phyloP scores from a whole-genome alignment of 2,888 invertebrate species.

The Clanis bilineata region DNA sequence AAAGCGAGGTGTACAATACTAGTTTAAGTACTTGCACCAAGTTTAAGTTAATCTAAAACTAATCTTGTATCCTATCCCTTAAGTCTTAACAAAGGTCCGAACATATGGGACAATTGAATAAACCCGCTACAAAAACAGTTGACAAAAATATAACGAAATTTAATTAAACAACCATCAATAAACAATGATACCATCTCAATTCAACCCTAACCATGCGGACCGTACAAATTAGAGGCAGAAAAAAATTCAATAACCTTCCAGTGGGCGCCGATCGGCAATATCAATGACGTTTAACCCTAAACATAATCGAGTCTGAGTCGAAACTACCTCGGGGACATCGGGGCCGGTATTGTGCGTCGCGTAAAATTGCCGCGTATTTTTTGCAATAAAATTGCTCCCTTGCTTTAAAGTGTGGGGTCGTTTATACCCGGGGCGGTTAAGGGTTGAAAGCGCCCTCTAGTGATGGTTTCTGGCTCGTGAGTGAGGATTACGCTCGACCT shows the following conservation, averaged over 20 bases:
- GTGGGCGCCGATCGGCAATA: slow-evolving; percentile 73
- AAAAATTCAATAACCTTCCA: slow-evolving; percentile 74
- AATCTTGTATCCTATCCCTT: too few relatives aligned
- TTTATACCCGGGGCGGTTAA: slow-evolving; percentile 56
- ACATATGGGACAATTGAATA: background rate
- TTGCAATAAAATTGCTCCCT: slow-evolving; percentile 68
- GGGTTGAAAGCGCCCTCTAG: slow-evolving; percentile 50
- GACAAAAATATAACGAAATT: slow-evolving; percentile 39
- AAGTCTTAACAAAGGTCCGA: too few relatives aligned
- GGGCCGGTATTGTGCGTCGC: slow-evolving; percentile 63
- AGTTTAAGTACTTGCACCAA: too few relatives aligned
- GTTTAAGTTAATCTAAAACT: background rate
- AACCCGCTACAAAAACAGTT: slow-evolving; percentile 22
- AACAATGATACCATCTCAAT: slow-evolving; percentile 41
- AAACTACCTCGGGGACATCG: slow-evolving; percentile 79
- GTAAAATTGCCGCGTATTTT: slow-evolving; percentile 77
- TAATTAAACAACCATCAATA: slow-evolving; percentile 60
- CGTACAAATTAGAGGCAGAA: slow-evolving; percentile 72
- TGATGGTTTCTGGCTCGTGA: slow-evolving; percentile 52
- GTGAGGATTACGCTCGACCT: slow-evolving; percentile 43
- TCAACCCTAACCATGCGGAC: slow-evolving; percentile 61
- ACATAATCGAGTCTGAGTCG: slow-evolving; percentile 79
- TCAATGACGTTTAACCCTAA: slow-evolving; percentile 82
- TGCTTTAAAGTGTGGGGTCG: slow-evolving; percentile 65
- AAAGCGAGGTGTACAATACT: too few relatives aligned